Base-by-base conservation (phyloP, 2,888 invertebrate species). In the Alentia gelatinosa region DNA sequence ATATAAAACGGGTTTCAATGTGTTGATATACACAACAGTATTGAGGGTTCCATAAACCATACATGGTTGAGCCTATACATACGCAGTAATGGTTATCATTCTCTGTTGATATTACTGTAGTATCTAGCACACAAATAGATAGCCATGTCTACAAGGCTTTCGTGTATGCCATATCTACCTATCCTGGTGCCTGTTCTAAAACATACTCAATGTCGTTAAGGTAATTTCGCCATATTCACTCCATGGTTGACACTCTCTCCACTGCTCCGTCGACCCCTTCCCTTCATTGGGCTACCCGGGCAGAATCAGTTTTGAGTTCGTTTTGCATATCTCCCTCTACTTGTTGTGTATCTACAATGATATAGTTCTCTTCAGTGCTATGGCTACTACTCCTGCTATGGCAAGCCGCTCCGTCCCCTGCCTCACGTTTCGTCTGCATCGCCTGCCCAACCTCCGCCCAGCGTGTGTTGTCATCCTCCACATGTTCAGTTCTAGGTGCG, bases 351-450 rank as follows among this genome's bases (percentile, higher is more conserved):
- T 79, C 79, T 26, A 79, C 79, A 37, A 79, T 79, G 15, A 79
- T 79, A n/a, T 79, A 79, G 79, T 79, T 79, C 39, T 79, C 79
- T 19, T 79, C 79, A 15, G 79, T 79, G n/a, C 79, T 79, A 23
- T 79, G 79, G 23, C 79, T 79, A 23, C 79, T 79, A 39, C n/a
- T 79, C 19, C 79, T 15, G 39, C 79, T 79, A 26, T 79, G 79
- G 19, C 79, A 35, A 1, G 15, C 39, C n/a, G 63, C 3, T 79
- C 39, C 19, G 79, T 23, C 5, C 79, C 12, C 1, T 23, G 39
- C 1, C 79, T 39, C 35, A 35, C 15, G 4, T 4, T 19, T 12
- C 39, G 35, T 1, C 79, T 23, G 79, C 63, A 63, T 5, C 9
- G 63, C 12, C 12, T 26, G 26, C 37, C 23, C 37, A 33, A 39